Percentiles rank a stretch among this genome's conserved stretches.
Conservation (phyloP, 2,888 invertebrate genomes). For the Pyrrhia umbra region DNA sequence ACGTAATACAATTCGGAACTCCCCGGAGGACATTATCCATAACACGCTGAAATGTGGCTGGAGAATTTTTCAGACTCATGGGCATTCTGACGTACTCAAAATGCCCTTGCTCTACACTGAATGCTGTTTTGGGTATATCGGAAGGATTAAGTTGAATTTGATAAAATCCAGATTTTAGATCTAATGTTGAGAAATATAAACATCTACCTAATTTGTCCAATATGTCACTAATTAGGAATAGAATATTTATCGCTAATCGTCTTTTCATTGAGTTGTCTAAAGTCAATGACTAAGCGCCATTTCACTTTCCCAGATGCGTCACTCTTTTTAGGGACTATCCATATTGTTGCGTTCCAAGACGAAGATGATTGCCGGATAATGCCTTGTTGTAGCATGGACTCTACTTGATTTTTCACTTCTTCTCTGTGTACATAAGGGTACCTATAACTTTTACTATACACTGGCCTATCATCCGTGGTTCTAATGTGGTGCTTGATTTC, state of each 20-base stretch:
- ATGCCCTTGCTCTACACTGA: constrained; percentile 5
- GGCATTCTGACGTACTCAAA: not conserved
- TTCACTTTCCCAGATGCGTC: too few species aligned
- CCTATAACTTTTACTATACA: not conserved
- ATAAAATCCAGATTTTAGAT: constrained; percentile 5
- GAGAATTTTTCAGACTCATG: not conserved
- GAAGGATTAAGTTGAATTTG: constrained; percentile 1
- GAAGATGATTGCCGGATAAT: not conserved
- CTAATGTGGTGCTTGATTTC: not conserved
- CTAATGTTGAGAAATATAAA: not conserved
- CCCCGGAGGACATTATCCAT: too few species aligned
- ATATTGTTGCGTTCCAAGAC: too few species aligned
- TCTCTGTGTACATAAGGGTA: not conserved
- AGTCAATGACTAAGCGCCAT: too few species aligned
- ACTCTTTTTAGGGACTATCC: too few species aligned
- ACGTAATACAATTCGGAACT: too few species aligned
- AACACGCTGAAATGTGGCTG: too few species aligned
- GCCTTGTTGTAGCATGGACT: not conserved
- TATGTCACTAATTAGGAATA: too few species aligned
- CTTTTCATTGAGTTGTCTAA: too few species aligned
- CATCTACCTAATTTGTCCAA: too few species aligned
- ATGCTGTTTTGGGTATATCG: constrained; percentile 7
- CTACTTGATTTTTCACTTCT: not conserved
- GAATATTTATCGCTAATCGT: too few species aligned
- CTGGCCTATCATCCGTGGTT: not conserved